A percentile compares a stretch with the other conserved stretches of the same genome.
Evolutionary conservation across 2,797 vertebrate genomes (phyloP).

Genomic region (Steatocranus sp.): DNA sequence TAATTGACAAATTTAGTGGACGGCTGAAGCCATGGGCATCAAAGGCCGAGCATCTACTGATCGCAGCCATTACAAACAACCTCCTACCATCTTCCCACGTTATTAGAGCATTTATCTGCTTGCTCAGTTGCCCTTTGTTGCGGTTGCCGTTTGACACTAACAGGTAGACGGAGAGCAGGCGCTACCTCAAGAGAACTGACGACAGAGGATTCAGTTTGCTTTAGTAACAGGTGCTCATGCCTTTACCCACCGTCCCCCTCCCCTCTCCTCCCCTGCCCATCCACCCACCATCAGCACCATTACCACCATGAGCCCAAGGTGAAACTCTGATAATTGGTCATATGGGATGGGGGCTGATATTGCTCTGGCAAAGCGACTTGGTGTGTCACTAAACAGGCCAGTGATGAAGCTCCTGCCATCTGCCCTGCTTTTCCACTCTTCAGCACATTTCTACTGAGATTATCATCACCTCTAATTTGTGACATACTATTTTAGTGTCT

Average conservation of each 20-base stretch:
- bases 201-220: constrained; percentile 4
- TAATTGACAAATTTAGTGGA: constrained; percentile 63
- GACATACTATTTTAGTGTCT: constrained; percentile 38
- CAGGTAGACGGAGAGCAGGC: neutral
- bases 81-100: neutral
- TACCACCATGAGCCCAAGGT: constrained; percentile 61
- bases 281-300: constrained; percentile 18
- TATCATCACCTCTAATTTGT: constrained; percentile 50
- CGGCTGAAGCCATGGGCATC: constrained; percentile 32
- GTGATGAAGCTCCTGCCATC: constrained; percentile 71
- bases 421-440: constrained; percentile 61
- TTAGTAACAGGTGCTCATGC: constrained; percentile 50
- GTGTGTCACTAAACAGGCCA: constrained; percentile 62
- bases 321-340: constrained; percentile 82
- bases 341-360: constrained; percentile 71
- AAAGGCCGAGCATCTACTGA: constrained; percentile 31
- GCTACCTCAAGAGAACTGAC: neutral
- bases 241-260: neutral
- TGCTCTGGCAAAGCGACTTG: constrained; percentile 64
- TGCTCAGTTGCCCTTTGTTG: neutral
- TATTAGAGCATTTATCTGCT: constrained; percentile 1
- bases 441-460: constrained; percentile 44
- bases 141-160: neutral
- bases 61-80: constrained; percentile 16
- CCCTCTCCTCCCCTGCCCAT: neutral